Base-by-base conservation (phyloP, 1,140 invertebrate genomes). In the Elymnias hypermnestra region DNA sequence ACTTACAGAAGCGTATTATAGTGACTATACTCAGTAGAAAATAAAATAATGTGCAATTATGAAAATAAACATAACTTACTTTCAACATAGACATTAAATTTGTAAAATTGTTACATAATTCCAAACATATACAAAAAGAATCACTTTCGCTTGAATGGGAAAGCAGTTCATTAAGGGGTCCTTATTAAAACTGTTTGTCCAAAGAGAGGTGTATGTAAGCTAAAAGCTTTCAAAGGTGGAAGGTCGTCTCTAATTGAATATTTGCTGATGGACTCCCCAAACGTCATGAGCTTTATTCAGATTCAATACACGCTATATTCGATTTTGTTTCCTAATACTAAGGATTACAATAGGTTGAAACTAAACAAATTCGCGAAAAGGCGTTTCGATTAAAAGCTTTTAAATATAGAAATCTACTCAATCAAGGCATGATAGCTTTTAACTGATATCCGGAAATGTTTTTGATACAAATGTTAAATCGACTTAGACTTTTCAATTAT, bases 201-300 rank as follows among this genome's bases (percentile, higher is more conserved):
- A n/a, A n/a, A n/a, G n/a, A 28, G 19, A 12, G 15, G 43, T 23
- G 23, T 37, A 33, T 47, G 55, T 50, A 38, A 50, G 46, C 56
- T 58, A 54, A 52, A 52, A 58, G 56, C 52, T 50, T 58, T 58
- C 56, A 58, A 50, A 58, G 56, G 56, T 58, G 46, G 46, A 42
- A 46, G 45, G 49, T 48, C 42, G 46, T 26, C 42, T 53, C 46
- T 54, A 58, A 58, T 58, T 58, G 56, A 58, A 58, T 57, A 50
- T 57, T 53, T 58, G 43, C 42, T 54, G 41, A n/a, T 43, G 43
- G 42, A 42, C 25, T 48, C 49, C 42, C 40, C 42, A n/a, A 43
- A 44, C 36, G 21, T 35, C 39, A 39, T 8, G 28, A 29, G 15
- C 15, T 26, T 33, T 38, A 46, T 29, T 22, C 15, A 38, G 37